phyloP scores from a whole-genome alignment of 2,888 invertebrate genomes.

The Melangyna quadrimaculata region DNA sequence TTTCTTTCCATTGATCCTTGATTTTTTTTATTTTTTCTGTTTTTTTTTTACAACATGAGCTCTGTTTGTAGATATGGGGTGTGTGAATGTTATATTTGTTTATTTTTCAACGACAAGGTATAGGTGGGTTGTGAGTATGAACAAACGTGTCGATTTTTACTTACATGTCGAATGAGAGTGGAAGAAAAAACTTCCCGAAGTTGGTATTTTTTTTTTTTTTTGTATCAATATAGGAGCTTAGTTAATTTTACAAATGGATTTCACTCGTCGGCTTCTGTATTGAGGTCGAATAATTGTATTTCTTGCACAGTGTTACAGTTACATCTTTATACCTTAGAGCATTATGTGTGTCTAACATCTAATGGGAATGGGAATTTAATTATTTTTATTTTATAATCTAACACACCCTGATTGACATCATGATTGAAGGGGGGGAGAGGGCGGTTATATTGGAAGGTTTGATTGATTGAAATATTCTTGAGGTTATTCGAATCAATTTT shows the following conservation, averaged over 20 bases:
- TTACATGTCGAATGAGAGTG: conserved; percentile 14
- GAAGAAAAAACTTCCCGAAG: neutral
- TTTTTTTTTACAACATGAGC: neutral
- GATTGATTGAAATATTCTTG: conserved; percentile 39
- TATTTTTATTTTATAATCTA: conserved; percentile 32
- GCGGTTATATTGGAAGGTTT: neutral
- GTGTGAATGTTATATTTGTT: neutral
- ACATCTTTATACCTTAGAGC: neutral
- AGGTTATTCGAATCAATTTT: conserved; percentile 25
- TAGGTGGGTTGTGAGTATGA: too few relatives aligned
- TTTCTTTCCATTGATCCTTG: conserved; percentile 21
- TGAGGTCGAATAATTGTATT: conserved; percentile 50
- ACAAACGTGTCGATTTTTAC: conserved; percentile 15
- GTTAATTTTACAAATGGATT: conserved; percentile 69
- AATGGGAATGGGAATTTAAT: conserved; percentile 56
- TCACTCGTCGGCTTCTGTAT: conserved; percentile 1
- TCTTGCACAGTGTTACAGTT: conserved; percentile 34
- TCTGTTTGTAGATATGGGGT: neutral
- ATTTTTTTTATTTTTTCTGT: neutral
- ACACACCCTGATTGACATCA: neutral
- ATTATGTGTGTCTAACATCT: neutral
- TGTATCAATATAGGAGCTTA: too few relatives aligned
- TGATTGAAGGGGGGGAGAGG: neutral
- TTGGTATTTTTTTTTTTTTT: neutral
- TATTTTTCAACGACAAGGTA: neutral